Percentiles rank a stretch among this genome's conserved stretches.
Conservation (phyloP, 1,140 invertebrate genomes). For the Drosophila dunni region DNA sequence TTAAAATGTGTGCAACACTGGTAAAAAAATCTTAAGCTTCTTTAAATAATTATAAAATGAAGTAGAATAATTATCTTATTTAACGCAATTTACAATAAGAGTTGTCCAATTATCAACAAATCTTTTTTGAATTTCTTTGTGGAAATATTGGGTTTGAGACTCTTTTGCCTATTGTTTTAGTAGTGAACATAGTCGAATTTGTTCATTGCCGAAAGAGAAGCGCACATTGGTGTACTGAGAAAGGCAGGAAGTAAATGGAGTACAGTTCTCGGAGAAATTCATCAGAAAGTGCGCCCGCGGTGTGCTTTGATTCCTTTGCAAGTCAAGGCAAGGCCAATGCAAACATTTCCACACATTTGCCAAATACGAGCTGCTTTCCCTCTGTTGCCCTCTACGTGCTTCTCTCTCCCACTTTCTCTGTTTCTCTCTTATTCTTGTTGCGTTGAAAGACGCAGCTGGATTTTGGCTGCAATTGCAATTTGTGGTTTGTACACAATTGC, state of each 20-base stretch:
- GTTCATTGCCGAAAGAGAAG: too few relatives aligned
- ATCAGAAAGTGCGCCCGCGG: slow-evolving; percentile 22
- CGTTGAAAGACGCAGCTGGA: slow-evolving; percentile 14
- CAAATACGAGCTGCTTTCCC: slow-evolving; percentile 25
- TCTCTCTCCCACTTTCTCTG: not conserved
- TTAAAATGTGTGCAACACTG: not conserved
- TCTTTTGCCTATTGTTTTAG: too few relatives aligned
- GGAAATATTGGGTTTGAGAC: too few relatives aligned
- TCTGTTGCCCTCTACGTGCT: not conserved
- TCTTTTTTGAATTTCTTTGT: too few relatives aligned
- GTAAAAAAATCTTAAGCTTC: too few relatives aligned
- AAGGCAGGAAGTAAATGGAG: not conserved
- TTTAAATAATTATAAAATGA: too few relatives aligned
- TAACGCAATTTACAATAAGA: too few relatives aligned
- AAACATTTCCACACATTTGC: slow-evolving; percentile 19
- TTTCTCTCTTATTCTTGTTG: slow-evolving; percentile 8
- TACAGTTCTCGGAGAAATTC: slow-evolving; percentile 21
- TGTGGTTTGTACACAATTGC: not conserved
- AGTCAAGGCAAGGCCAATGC: slow-evolving; percentile 14
- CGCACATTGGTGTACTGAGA: too few relatives aligned
- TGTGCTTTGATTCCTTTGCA: slow-evolving; percentile 18
- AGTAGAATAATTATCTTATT: too few relatives aligned
- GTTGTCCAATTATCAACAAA: too few relatives aligned
- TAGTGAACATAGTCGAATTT: too few relatives aligned
- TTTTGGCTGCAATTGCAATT: not conserved